Evolutionary conservation across 1,140 invertebrate genomes (phyloP), one percentile per base, ranked within the genome.

Genomic region (Sipha flava): DNA sequence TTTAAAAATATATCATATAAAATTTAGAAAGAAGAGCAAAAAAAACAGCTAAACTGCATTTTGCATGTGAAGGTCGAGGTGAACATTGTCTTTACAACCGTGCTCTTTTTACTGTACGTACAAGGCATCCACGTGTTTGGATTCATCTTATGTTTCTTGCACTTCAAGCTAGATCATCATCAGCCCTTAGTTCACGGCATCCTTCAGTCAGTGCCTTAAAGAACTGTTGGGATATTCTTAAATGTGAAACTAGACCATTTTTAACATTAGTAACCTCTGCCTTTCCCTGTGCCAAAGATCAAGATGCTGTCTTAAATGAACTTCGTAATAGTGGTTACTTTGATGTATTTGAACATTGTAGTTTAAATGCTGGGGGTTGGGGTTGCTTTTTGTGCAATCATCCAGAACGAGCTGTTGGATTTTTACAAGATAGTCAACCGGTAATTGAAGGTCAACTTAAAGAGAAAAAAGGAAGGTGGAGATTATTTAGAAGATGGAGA

Each of bases 71-170:
- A 84, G 90, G 90, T 21, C 90, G 92, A 83, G 92, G 93, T 18
- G 90, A 92, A 80, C 92, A 96, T 86, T 98, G 95, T 86, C 88
- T 97, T n/a, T 97, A 95, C 87, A 91, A 90, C 72, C 91, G 91
- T 83, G 91, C 92, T 59, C 91, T 92, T 84, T 97, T 97, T 85
- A 92, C 90, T 2, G 90, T 96, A 89, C 90, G 94, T 83, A 97
- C 95, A 54, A 89, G 93, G 81, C 91, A 93, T 85, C 92, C 95
- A 14, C 89, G 93, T 82, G 91, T 93, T 70, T 98, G 95, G 95
- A 94, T 97, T 81, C 95, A 97, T 88, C 88, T 98, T 21, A 97
- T 97, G 94, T 97, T 97, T 86, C 89, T 98, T 49, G 93, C 94
- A 80, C 89, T 97, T 82, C 87, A 93, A 89, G 93, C 94, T 4